Conservation (phyloP, 2,888 invertebrate species). For the Melinopterus prodromus region DNA sequence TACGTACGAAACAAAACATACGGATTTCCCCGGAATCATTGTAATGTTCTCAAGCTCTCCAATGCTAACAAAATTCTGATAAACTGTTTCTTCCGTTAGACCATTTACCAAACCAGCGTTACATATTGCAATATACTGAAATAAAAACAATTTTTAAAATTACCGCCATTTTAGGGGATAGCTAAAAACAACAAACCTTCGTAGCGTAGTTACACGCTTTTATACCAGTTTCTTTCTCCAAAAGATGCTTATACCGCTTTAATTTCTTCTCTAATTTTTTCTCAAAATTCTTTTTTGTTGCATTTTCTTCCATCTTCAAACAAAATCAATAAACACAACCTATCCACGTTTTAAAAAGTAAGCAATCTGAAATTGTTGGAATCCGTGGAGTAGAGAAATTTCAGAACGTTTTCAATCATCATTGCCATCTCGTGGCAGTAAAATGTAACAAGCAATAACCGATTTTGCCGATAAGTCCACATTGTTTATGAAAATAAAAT, state of each 20-base stretch:
- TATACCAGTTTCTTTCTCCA: conserved; percentile 60
- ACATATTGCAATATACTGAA: conserved; percentile 77
- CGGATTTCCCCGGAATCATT: conserved; percentile 82
- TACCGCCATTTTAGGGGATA: conserved; percentile 18
- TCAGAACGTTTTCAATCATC: too few relatives aligned
- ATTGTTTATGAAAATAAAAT: too few relatives aligned
- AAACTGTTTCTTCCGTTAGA: conserved; percentile 70
- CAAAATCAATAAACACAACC: conserved; percentile 7
- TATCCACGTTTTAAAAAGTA: not conserved
- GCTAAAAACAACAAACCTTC: conserved; percentile 48
- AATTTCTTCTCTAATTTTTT: conserved; percentile 55
- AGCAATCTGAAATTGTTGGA: not conserved
- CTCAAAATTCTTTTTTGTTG: conserved; percentile 25
- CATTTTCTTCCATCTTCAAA: conserved; percentile 10
- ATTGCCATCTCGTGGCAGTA: too few relatives aligned
- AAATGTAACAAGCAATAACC: too few relatives aligned
- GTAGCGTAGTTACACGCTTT: conserved; percentile 55
- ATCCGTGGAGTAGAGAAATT: not conserved
- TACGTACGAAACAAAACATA: conserved; percentile 76
- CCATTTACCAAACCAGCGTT: conserved; percentile 89
- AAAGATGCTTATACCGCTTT: conserved; percentile 59
- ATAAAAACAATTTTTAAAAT: conserved; percentile 29
- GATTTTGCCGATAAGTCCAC: too few relatives aligned
- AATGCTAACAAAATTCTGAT: conserved; percentile 63
- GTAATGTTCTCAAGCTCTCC: conserved; percentile 69